Evolutionary conservation across 1,140 invertebrate genomes (phyloP).

Genomic region (Teleopsis dalmanni): DNA sequence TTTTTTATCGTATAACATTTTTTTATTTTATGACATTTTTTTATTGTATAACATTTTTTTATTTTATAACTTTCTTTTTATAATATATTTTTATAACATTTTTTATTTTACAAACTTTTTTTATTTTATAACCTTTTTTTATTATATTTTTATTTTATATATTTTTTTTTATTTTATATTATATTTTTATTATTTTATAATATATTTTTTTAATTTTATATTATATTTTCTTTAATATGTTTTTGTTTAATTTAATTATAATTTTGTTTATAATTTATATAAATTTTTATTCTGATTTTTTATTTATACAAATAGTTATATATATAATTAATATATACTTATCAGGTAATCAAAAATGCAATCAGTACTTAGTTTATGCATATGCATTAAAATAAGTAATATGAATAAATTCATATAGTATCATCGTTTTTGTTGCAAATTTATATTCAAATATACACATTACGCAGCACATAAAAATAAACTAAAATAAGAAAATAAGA

Average conservation of each 20-base stretch:
- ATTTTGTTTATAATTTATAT: neutral
- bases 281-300: no score
- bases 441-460: no score
- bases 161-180: neutral
- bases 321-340: no score
- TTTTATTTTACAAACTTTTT: neutral
- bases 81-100: neutral
- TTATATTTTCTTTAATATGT: neutral
- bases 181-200: neutral
- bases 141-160: neutral
- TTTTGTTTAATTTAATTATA: neutral
- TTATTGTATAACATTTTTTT: neutral
- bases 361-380: no score
- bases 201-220: neutral
- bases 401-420: no score
- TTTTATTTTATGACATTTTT: neutral
- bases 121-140: neutral
- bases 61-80: neutral
- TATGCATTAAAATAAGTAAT: no score
- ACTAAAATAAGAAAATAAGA: no score
- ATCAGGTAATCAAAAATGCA: no score
- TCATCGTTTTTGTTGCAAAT: no score
- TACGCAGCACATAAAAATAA: no score
- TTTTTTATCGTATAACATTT: neutral
- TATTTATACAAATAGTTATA: no score